A percentile compares a stretch with the other conserved stretches of the same genome.
phyloP scores from a whole-genome alignment of 2,888 invertebrate species.

The Scaptomyza reducta region DNA sequence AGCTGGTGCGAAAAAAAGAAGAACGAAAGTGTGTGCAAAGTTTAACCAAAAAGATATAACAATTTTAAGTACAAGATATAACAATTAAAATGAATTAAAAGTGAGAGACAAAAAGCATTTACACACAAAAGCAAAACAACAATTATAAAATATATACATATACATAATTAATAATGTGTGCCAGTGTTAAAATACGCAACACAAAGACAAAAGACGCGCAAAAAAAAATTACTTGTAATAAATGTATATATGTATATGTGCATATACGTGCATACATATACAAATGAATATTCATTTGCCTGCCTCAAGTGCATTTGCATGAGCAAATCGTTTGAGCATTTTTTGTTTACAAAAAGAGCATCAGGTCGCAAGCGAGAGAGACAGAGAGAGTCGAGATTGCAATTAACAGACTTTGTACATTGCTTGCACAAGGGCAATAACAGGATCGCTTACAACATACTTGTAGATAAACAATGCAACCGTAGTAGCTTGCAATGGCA shows the following conservation, averaged over 20 bases:
- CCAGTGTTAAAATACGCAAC: constrained; percentile 16
- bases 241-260: neutral
- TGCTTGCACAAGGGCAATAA: constrained; percentile 8
- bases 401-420: constrained; percentile 22
- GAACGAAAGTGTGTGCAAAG: constrained; percentile 42
- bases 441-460: constrained; percentile 4
- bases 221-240: constrained; percentile 6
- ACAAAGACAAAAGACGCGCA: constrained; percentile 23
- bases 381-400: constrained; percentile 5
- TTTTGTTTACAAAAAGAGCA: constrained; percentile 37
- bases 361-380: constrained; percentile 1
- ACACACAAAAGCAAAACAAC: constrained; percentile 27
- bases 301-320: constrained; percentile 35
- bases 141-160: constrained; percentile 28
- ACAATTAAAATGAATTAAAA: constrained; percentile 45
- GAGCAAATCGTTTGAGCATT: constrained; percentile 12
- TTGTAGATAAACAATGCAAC: neutral
- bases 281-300: constrained; percentile 33
- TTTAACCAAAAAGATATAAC: constrained; percentile 21
- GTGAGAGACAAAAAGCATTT: constrained; percentile 23
- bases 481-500: neutral
- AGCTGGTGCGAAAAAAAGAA: constrained; percentile 39
- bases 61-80: constrained; percentile 15
- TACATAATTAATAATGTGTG: constrained; percentile 13
- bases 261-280: neutral